phyloP scores from a whole-genome alignment of 2,888 invertebrate genomes.

The Cataglyphis albicans region DNA sequence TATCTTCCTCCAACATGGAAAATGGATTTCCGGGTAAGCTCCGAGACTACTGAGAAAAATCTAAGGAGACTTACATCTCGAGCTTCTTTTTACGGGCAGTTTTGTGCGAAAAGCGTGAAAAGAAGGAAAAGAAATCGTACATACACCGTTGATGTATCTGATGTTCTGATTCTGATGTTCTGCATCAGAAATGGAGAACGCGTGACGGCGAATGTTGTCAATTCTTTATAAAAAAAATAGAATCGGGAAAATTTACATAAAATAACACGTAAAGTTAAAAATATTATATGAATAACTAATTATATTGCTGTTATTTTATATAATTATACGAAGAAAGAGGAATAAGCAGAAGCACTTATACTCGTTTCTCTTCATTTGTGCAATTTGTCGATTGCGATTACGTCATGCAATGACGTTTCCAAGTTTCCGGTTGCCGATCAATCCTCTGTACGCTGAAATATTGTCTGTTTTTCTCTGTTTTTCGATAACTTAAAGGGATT shows the following conservation, averaged over 20 bases:
- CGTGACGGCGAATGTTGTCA: background rate
- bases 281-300: background rate
- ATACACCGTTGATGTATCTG: background rate
- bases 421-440: constrained; percentile 36
- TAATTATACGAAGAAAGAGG: background rate
- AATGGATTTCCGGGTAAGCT: constrained; percentile 41
- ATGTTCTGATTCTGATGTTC: constrained; percentile 24
- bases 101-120: background rate
- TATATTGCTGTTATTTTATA: background rate
- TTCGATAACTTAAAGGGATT: constrained; percentile 25
- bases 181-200: background rate
- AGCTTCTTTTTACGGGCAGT: background rate
- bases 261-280: background rate
- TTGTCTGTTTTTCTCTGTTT: constrained; percentile 28
- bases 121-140: background rate
- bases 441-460: constrained; percentile 17
- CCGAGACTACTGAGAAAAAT: background rate
- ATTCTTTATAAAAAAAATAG: background rate
- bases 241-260: background rate
- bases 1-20: constrained; percentile 3
- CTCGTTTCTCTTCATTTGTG: background rate
- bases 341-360: background rate
- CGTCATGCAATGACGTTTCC: background rate
- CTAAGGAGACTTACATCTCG: background rate
- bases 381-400: background rate